Evolutionary conservation across 1,140 invertebrate species (phyloP).

Genomic region (Helicoverpa armigera): DNA sequence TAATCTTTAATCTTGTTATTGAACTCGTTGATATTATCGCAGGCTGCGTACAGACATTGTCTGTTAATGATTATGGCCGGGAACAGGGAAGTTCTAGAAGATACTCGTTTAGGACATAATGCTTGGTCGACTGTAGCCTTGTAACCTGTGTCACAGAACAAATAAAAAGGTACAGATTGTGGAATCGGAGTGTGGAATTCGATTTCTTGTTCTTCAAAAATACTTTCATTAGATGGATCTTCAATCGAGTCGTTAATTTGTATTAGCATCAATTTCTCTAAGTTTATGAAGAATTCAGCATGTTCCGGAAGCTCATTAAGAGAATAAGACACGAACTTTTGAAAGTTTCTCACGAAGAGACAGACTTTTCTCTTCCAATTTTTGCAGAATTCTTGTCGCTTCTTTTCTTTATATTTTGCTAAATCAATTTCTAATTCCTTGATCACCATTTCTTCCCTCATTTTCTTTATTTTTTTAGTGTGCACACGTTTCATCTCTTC

Average conservation of each 20-base stretch:
- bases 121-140: conserved; percentile 66
- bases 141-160: conserved; percentile 74
- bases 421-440: conserved; percentile 73
- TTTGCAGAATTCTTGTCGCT: conserved; percentile 64
- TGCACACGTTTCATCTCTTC: conserved; percentile 65
- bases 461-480: conserved; percentile 65
- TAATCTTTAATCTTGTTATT: conserved; percentile 69
- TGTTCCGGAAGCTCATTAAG: conserved; percentile 75
- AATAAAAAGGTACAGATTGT: conserved; percentile 71
- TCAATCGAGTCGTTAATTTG: conserved; percentile 71
- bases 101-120: conserved; percentile 73
- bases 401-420: conserved; percentile 68
- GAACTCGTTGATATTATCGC: conserved; percentile 72
- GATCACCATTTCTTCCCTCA: conserved; percentile 63
- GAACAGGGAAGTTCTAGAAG: conserved; percentile 70
- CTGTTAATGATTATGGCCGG: conserved; percentile 78
- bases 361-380: conserved; percentile 78
- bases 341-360: conserved; percentile 76
- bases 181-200: conserved; percentile 63
- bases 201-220: conserved; percentile 68
- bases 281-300: conserved; percentile 79
- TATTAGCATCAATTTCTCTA: conserved; percentile 79
- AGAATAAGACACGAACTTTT: conserved; percentile 75
- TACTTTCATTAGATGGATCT: conserved; percentile 68
- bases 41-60: conserved; percentile 74